Base-by-base conservation (phyloP, 2,113 vertebrate species). In the Megaleporinus macrocephalus region DNA sequence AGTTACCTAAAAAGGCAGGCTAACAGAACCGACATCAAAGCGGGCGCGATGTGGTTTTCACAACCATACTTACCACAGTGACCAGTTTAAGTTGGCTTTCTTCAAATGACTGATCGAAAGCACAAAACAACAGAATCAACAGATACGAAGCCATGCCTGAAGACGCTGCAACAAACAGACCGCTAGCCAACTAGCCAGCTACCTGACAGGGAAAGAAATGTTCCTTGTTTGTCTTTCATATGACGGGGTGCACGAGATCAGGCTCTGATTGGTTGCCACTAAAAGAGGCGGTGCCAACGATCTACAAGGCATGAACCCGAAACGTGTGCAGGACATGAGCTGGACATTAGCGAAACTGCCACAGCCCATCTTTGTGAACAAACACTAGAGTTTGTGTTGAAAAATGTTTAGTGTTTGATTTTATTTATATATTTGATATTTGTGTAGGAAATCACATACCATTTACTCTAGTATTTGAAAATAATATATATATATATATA, bases 21-120 rank as follows among this genome's bases (percentile, higher is more conserved):
- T 24, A 27, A 20, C 36, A 47, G 26, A 20, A 30, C 22, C 11
- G 13, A 53, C 20, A 33, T n/a, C 1, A 44, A 44, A 44, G 41
- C 41, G 41, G 33, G 5, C 22, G 68, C 5, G 16, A 22, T 26
- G 0, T 36, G 29, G n/a, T 20, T 11, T 22, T 7, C 62, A 81
- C 18, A 57, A 16, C 3, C 24, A 41, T 53, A 87, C 86, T 87
- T 49, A 87, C 86, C 30, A 85, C 26, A 26, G 83, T 87, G 44
- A 85, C 83, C 33, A 83, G 74, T 73, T 63, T 83, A 0, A 87
- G 77, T 9, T 53, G 72, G 18, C 26, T 77, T 72, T 83, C 77
- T 80, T 61, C 86, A 59, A 6, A 41, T 36, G 83, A 72, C n/a
- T 47, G 20, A 51, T 72, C 74, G 49, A 80, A 80, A 13, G 26